Base-by-base conservation (phyloP, 1,140 invertebrate species). In the Ctenoplectra terminalis region DNA sequence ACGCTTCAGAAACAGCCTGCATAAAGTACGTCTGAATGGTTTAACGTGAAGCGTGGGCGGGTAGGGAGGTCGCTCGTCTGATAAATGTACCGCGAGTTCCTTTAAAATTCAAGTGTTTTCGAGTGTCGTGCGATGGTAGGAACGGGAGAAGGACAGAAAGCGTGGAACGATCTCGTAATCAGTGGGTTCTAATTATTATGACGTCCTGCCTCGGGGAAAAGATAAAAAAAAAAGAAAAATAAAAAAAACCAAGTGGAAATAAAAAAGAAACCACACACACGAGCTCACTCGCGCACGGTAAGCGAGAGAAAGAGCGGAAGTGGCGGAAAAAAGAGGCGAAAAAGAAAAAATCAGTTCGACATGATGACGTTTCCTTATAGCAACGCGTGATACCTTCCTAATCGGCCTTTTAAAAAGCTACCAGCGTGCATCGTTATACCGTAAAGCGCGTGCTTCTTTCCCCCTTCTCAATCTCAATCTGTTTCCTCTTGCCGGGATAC, bases 341-440 rank as follows among this genome's bases (percentile, higher is more conserved):
- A 46, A n/a, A n/a, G n/a, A 34, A 69, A 67, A 31, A n/a, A 54
- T 46, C 26, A 56, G 23, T 56, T 29, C 15, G 29, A n/a, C 70
- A 6, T 5, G 34, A 9, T 46, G 15, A 31, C 48, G 31, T n/a
- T 77, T 46, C 52, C 52, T 76, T 56, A 26, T 40, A 69, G 29
- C 37, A 40, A 13, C 23, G 15, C 6, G 40, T 23, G 20, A 46
- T 20, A 60, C 17, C 26, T n/a, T 52, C 34, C 71, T 87, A 87
- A 81, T 87, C 75, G 81, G 31, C 46, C 69, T 34, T 56, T 87
- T 74, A 29, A 87, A 81, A 87, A 87, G 46, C 58, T 50, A 81
- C 67, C 48, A 72, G 8, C 77, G 52, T 37, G 48, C 50, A 73
- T 85, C 69, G 81, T 87, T 81, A 82, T 83, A 75, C 23, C 31